Evolutionary conservation across 2,888 invertebrate species (phyloP), one percentile per base, ranked within the genome.

Genomic region (Microchrysa polita): DNA sequence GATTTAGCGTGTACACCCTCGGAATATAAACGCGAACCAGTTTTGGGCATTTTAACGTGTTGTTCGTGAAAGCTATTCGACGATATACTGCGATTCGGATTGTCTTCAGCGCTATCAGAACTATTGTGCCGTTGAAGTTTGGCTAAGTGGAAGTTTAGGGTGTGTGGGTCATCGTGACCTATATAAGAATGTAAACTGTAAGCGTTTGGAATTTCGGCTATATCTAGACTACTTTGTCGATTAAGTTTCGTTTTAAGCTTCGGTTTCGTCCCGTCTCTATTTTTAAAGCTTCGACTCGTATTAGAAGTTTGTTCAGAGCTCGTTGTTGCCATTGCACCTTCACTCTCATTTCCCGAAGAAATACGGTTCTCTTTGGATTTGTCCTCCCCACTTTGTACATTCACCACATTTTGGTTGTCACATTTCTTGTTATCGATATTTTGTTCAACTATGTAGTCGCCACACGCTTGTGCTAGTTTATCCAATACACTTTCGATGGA

Each of bases 401-500:
- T 23, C 12, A 10, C 1, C n/a, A 5, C 9, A 59, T 85, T 82
- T 0, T 81, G 82, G 12, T 84, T 55, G n/a, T 59, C 27, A 1
- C 23, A 10, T 23, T 59, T 59, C 27, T 23, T 2, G 20, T 18
- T 81, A 81, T 44, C 59, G 85, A 83, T 1, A 82, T 82, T 2
- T 81, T 79, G 61, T 85, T 86, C 14, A 14, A 18, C 18, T 57
- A 18, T 57, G 16, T 18, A 18, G n/a, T 7, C 14, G 4, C 5
- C 48, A 14, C 7, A 9, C 12, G 85, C 84, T 77, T 87, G 87
- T 1, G 85, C 78, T 23, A 88, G 87, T 59, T 87, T 85, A 27
- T 84, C 85, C 67, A 88, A 87, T 73, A 87, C 89, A 77, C 93
- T 92, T 81, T 93, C 92, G 79, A 93, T 93, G 77, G 94, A 94